Evolutionary conservation across 2,113 vertebrate genomes (phyloP).

Genomic region (Gnathonemus echidnorhynchus): DNA sequence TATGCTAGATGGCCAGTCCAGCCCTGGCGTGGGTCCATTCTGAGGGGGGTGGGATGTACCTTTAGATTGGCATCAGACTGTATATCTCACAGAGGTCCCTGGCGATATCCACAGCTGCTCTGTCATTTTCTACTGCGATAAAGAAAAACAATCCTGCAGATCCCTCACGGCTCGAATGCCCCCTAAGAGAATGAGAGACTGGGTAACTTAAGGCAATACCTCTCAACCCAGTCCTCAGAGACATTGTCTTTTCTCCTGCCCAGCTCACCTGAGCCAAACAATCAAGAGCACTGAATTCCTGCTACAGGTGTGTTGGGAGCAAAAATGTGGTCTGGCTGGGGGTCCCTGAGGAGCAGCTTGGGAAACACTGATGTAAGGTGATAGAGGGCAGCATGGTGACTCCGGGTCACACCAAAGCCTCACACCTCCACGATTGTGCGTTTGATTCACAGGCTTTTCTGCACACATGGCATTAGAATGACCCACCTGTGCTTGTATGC

Average conservation of each 20-base stretch:
- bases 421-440: not conserved
- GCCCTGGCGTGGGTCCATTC: not conserved
- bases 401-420: not conserved
- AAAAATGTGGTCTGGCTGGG: not conserved
- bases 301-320: not conserved
- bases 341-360: not conserved
- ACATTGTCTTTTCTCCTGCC: not conserved
- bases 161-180: not conserved
- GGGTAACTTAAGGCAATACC: not conserved
- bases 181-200: not conserved
- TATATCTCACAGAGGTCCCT: not conserved
- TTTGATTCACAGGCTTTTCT: not conserved
- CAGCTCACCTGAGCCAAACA: not conserved
- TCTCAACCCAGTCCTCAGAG: not conserved
- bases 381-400: not conserved
- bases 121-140: not conserved
- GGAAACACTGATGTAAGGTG: not conserved
- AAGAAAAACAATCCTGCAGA: not conserved
- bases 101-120: not conserved
- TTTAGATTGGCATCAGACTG: not conserved
- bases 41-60: not conserved
- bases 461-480: not conserved
- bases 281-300: not conserved
- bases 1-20: not conserved
- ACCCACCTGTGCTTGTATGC: not conserved